Percentiles rank a stretch among this genome's conserved stretches.
phyloP scores from a whole-genome alignment of 2,113 vertebrate species.

The Numenius arquata region DNA sequence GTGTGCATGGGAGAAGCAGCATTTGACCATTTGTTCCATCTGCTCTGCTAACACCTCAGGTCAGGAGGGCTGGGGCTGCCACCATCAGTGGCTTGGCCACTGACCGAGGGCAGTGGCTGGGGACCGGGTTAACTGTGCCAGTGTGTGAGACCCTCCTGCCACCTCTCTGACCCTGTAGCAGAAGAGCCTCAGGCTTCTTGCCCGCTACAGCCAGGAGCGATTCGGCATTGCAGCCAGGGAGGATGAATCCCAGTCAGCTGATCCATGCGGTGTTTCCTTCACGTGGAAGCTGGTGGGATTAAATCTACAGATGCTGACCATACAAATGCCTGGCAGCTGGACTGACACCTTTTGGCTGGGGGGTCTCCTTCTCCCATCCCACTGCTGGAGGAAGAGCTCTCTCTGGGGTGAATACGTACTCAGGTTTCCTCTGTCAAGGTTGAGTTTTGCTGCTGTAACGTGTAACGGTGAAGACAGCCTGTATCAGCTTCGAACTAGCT shows the following conservation, averaged over 20 bases:
- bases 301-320: neutral
- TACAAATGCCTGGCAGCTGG: neutral
- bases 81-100: too few species aligned
- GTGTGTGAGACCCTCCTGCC: accelerated
- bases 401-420: neutral
- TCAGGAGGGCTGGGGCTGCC: neutral
- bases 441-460: neutral
- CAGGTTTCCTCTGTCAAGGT: neutral
- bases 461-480: neutral
- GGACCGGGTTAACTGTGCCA: neutral
- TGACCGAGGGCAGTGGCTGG: neutral
- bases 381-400: neutral
- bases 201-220: neutral
- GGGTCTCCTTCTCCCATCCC: neutral
- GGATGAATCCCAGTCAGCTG: neutral
- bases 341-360: neutral
- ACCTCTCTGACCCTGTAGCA: neutral
- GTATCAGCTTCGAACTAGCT: neutral
- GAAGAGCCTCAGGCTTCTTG: neutral
- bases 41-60: neutral
- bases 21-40: neutral
- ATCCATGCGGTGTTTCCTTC: neutral
- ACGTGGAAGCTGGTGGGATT: neutral
- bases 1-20: neutral
- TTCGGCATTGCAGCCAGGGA: neutral